Evolutionary conservation across 2,113 vertebrate species (phyloP), one percentile per base, ranked within the genome.

Genomic region (Manacus vitellinus): DNA sequence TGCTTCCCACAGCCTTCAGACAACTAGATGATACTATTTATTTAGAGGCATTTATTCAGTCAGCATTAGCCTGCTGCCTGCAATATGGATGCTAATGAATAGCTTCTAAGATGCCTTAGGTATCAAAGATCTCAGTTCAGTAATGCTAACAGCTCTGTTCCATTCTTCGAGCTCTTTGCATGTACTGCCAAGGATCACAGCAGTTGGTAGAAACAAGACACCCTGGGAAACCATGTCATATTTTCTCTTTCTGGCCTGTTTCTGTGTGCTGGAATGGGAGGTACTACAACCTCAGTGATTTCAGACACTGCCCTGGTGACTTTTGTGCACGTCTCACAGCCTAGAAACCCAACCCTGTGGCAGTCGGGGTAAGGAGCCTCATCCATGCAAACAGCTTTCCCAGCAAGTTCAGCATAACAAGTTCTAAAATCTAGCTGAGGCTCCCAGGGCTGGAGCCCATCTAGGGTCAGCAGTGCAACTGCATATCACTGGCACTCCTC

Each of bases 131-230:
- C 33, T 87, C 76, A 79, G 63, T 68, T 79, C 47, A 63, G 47
- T 65, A 85, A 71, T 33, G 23, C 18, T 75, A 75, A 54, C 37
- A 90, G 72, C 39, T 93, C 49, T 58, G 66, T 24, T 79, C 72
- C 47, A 55, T 89, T 87, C 66, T 72, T 51, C 0, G 0, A 62
- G 51, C 27, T 91, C 37, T 71, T 58, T 76, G 33, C 39, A 75
- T 13, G 46, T 58, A 90, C 49, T 89, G 87, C 85, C 82, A 90
- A 94, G 72, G 63, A 55, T 92, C 85, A 90, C 93, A 93, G 92
- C 85, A 80, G 95, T 95, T 87, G 87, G 72, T 71, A 94, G 95
- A 97, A 97, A 95, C 80, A 95, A 56, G 86, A 95, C 58, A 91
- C 74, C 78, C 89, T 95, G 87, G 81, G 94, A 92, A 92, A 90